Evolutionary conservation across 2,113 vertebrate species (phyloP).

Genomic region (Ursus arctos): DNA sequence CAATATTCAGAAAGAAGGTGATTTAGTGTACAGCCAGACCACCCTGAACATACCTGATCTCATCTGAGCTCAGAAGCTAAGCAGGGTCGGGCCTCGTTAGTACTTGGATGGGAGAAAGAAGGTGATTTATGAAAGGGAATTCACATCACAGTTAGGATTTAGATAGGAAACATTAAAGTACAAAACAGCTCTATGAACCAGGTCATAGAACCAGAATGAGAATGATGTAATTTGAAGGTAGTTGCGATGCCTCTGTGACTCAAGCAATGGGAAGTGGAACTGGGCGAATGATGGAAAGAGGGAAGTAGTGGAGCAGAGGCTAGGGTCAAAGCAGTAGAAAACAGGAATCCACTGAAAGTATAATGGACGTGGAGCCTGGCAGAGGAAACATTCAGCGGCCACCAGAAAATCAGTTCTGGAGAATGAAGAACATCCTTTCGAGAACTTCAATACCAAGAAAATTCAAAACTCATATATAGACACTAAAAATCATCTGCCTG

Average conservation of each 20-base stretch:
- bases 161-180: neutral
- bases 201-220: neutral
- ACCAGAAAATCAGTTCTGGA: neutral
- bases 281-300: neutral
- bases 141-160: neutral
- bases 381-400: neutral
- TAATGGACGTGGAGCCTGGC: accelerated
- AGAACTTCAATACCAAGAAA: neutral
- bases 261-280: neutral
- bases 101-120: neutral
- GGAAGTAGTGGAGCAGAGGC: neutral
- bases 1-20: neutral
- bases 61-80: neutral
- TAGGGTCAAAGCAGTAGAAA: neutral
- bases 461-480: neutral
- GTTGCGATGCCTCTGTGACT: neutral
- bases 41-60: neutral
- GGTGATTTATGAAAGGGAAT: neutral
- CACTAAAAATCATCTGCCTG: neutral
- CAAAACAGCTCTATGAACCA: neutral
- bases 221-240: neutral
- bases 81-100: neutral
- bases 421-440: neutral
- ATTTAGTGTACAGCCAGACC: neutral
- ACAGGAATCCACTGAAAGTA: neutral